phyloP scores from a whole-genome alignment of 2,888 invertebrate species.

The Halictus quadricinctus region DNA sequence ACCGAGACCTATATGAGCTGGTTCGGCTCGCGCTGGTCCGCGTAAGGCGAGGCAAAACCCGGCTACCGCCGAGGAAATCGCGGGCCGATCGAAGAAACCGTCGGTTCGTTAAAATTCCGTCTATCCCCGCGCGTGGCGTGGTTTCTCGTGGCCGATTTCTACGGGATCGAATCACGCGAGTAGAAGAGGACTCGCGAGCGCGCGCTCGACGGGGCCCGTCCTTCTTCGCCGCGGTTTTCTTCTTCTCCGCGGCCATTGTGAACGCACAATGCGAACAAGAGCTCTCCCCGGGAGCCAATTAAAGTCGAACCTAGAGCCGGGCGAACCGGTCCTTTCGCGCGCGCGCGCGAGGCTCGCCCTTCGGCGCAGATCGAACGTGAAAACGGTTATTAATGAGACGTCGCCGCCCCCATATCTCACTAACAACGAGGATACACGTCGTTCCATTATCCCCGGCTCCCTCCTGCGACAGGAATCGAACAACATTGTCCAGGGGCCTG shows the following conservation, averaged over 20 bases:
- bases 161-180: conserved; percentile 26
- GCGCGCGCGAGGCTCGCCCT: conserved; percentile 5
- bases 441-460: neutral
- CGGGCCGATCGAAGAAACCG: conserved; percentile 25
- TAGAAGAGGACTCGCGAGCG: neutral
- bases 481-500: conserved; percentile 4
- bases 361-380: conserved; percentile 48
- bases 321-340: conserved; percentile 51
- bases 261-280: conserved; percentile 37
- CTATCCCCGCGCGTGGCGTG: conserved; percentile 27
- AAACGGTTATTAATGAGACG: conserved; percentile 62
- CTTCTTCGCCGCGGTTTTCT: conserved; percentile 5
- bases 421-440: conserved; percentile 34
- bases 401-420: conserved; percentile 51
- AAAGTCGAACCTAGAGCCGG: conserved; percentile 53
- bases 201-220: conserved; percentile 13
- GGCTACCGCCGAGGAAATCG: conserved; percentile 25
- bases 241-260: conserved; percentile 41
- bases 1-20: neutral
- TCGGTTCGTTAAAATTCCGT: conserved; percentile 55
- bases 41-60: neutral
- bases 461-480: conserved; percentile 8
- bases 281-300: conserved; percentile 62
- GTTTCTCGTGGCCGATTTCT: conserved; percentile 16
- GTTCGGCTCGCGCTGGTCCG: neutral